Conservation (phyloP, 1,140 invertebrate species). For the Leptoteleia sp. region DNA sequence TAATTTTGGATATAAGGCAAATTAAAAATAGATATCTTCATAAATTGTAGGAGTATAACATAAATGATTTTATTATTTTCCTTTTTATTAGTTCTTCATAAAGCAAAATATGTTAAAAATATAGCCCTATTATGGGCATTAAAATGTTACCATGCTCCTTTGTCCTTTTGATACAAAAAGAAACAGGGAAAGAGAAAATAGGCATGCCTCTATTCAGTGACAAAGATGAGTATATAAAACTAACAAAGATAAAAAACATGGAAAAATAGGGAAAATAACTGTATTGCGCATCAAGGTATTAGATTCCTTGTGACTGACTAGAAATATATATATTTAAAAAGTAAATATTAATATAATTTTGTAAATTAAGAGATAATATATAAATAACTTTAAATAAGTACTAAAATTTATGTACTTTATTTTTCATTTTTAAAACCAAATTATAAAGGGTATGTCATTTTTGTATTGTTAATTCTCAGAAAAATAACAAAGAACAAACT, state of each 20-base stretch:
- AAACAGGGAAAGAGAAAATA: conserved; percentile 30
- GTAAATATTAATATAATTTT: background rate
- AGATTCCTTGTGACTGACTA: background rate
- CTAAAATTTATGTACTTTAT: too few relatives aligned
- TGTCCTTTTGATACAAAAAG: conserved; percentile 21
- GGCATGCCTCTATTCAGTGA: conserved; percentile 16
- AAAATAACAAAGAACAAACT: background rate
- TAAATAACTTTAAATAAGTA: too few relatives aligned
- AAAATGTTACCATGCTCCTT: conserved; percentile 25
- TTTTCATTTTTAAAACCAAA: too few relatives aligned
- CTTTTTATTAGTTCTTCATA: background rate
- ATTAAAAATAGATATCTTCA: too few relatives aligned
- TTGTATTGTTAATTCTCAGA: too few relatives aligned
- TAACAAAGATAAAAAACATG: conserved; percentile 13
- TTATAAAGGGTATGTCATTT: too few relatives aligned
- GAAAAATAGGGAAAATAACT: conserved; percentile 31
- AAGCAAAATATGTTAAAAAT: background rate
- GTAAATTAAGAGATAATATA: too few relatives aligned
- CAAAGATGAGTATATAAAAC: conserved; percentile 5
- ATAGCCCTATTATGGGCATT: conserved; percentile 7
- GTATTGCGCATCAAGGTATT: conserved; percentile 37
- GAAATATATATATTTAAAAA: conserved; percentile 1
- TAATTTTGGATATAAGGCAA: too few relatives aligned
- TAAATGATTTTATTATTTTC: background rate
- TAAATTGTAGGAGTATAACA: too few relatives aligned